These are phyloP conservation scores for Enchytraeus crypticus DNA, from an alignment of 2,888 invertebrate species.

Conservation along the genomic window DNA sequence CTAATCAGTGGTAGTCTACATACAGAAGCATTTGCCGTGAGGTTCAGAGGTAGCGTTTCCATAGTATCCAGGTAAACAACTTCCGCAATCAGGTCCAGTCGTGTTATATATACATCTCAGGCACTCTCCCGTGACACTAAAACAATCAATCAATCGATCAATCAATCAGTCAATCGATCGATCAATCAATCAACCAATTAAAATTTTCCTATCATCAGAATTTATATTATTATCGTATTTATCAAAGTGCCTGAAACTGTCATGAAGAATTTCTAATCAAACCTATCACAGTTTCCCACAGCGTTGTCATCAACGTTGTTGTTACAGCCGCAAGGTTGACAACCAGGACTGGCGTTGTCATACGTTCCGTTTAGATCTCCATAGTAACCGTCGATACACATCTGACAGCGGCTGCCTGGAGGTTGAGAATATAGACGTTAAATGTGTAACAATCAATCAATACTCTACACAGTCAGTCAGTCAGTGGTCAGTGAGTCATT, in stretches of 20 bases:
- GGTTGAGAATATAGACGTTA: no score
- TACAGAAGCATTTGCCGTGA: slow-evolving; percentile 66
- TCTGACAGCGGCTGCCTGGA: slow-evolving; percentile 65
- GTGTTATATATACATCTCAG: slow-evolving; percentile 93
- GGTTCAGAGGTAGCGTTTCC: slow-evolving; percentile 83
- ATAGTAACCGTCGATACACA: slow-evolving; percentile 88
- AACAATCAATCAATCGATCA: no score
- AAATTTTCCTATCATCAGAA: not conserved
- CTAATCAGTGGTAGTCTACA: slow-evolving; percentile 14
- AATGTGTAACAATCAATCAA: no score
- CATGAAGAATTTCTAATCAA: no score
- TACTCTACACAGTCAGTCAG: no score
- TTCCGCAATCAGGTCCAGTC: slow-evolving; percentile 80
- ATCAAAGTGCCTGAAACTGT: not conserved
- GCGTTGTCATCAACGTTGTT: slow-evolving; percentile 72
- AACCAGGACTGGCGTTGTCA: slow-evolving; percentile 50
- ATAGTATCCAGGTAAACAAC: slow-evolving; percentile 81
- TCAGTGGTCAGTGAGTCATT: no score
- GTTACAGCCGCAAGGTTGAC: slow-evolving; percentile 52
- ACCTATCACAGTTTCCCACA: slow-evolving; percentile 85
- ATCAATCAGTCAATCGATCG: no score
- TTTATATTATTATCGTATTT: not conserved
- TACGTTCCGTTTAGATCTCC: slow-evolving; percentile 74
- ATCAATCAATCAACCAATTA: no score
- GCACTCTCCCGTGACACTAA: slow-evolving; percentile 79